These are phyloP conservation scores for Erannis defoliaria DNA, from an alignment of 2,888 invertebrate genomes.

Conservation along the genomic window DNA sequence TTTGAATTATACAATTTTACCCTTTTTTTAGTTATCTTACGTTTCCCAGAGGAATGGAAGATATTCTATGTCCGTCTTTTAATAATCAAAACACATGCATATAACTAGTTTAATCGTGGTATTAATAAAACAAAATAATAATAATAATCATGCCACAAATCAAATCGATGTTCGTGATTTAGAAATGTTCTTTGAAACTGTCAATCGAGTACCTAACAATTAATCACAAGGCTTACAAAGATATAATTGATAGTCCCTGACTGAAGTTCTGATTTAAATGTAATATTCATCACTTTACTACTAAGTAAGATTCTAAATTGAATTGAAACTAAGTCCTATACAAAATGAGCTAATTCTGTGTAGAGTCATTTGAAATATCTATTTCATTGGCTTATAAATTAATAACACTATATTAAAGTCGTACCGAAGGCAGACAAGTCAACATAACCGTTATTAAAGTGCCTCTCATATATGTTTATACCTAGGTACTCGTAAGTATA, in stretches of 20 bases:
- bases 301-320: conserved; percentile 19
- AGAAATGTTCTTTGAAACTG: conserved; percentile 30
- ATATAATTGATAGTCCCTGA: conserved; percentile 30
- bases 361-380: conserved; percentile 8
- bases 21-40: no score
- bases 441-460: conserved; percentile 9
- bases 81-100: no score
- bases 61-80: no score
- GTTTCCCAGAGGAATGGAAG: no score
- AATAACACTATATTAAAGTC: conserved; percentile 4
- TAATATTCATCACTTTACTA: conserved; percentile 23
- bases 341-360: conserved; percentile 25
- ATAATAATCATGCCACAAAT: background rate
- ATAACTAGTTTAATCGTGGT: no score
- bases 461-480: background rate
- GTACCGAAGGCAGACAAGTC: conserved; percentile 1
- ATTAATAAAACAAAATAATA: background rate
- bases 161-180: conserved; percentile 12
- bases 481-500: background rate
- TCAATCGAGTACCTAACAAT: conserved; percentile 31
- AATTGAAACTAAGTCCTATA: conserved; percentile 27
- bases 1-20: no score
- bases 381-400: conserved; percentile 3
- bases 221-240: conserved; percentile 30
- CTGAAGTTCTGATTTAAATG: conserved; percentile 27